phyloP scores from a whole-genome alignment of 2,888 invertebrate genomes.

The Scelioninae gen. 1 region DNA sequence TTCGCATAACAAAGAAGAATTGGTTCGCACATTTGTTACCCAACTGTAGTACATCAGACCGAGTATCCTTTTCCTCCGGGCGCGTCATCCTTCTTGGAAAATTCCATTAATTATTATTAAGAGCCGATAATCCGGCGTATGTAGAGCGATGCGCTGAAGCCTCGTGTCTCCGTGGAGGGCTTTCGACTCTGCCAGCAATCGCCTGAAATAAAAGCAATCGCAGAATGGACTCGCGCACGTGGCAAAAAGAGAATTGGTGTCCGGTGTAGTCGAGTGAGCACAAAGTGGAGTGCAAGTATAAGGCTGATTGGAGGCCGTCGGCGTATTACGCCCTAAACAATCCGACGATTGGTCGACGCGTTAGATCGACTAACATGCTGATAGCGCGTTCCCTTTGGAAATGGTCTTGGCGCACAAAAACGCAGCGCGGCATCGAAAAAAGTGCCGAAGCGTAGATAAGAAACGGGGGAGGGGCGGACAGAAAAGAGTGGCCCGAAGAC shows the following conservation, averaged over 20 bases:
- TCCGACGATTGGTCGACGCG: conserved; percentile 61
- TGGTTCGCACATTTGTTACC: no score
- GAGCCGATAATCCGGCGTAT: conserved; percentile 38
- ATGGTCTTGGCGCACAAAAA: conserved; percentile 57
- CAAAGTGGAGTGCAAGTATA: conserved; percentile 37
- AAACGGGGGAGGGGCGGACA: conserved; percentile 29
- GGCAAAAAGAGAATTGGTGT: conserved; percentile 66
- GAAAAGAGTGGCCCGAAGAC: conserved; percentile 65
- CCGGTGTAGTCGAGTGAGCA: conserved; percentile 46
- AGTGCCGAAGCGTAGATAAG: conserved; percentile 57
- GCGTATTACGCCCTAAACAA: conserved; percentile 57
- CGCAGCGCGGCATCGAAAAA: conserved; percentile 50
- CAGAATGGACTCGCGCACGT: conserved; percentile 49
- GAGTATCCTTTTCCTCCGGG: no score
- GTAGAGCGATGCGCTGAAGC: conserved; percentile 26
- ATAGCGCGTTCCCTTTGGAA: no score
- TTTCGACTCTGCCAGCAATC: conserved; percentile 6
- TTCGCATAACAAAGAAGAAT: no score
- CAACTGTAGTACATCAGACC: no score
- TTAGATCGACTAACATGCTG: no score
- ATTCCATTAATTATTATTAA: conserved; percentile 55
- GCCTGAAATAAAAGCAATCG: conserved; percentile 45
- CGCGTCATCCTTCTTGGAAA: conserved; percentile 25
- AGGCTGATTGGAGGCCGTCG: conserved; percentile 39
- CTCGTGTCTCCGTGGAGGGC: conserved; percentile 25